These are phyloP conservation scores for Eupeodes corollae DNA, from an alignment of 1,140 invertebrate species.

Conservation along the genomic window DNA sequence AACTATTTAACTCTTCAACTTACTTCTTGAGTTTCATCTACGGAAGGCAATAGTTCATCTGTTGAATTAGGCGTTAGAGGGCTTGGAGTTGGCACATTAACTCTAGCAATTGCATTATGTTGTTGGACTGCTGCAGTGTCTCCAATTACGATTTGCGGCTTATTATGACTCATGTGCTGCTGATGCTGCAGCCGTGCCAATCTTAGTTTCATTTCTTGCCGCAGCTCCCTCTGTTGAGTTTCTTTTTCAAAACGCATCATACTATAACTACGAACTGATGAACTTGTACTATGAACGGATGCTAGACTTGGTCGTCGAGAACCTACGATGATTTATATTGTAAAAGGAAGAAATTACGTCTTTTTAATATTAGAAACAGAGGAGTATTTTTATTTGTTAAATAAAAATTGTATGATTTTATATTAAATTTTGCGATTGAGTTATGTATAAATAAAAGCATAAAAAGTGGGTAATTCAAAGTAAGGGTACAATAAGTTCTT, in stretches of 20 bases:
- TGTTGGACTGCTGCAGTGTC: conserved; percentile 19
- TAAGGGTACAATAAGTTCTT: neutral
- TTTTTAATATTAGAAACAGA: too few species aligned
- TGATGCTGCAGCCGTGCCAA: conserved; percentile 46
- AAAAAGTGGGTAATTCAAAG: neutral
- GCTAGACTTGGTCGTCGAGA: conserved; percentile 70
- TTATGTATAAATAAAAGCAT: neutral
- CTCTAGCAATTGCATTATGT: conserved; percentile 23
- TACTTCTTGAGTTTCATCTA: conserved; percentile 63
- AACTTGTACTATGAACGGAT: conserved; percentile 66
- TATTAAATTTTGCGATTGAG: too few species aligned
- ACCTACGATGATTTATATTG: conserved; percentile 41
- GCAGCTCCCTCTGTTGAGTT: conserved; percentile 60
- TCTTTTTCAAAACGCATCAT: conserved; percentile 63
- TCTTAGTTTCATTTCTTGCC: conserved; percentile 59
- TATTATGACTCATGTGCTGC: conserved; percentile 30
- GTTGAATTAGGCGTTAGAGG: conserved; percentile 63
- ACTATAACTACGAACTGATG: conserved; percentile 67
- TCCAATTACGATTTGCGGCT: conserved; percentile 34
- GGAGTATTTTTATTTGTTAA: neutral
- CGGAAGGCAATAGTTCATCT: conserved; percentile 60
- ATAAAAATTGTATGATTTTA: neutral
- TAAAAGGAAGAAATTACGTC: too few species aligned
- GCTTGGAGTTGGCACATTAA: conserved; percentile 51
- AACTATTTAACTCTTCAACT: conserved; percentile 1